Conservation (phyloP, 2,797 vertebrate genomes). For the Erethizon dorsatum region DNA sequence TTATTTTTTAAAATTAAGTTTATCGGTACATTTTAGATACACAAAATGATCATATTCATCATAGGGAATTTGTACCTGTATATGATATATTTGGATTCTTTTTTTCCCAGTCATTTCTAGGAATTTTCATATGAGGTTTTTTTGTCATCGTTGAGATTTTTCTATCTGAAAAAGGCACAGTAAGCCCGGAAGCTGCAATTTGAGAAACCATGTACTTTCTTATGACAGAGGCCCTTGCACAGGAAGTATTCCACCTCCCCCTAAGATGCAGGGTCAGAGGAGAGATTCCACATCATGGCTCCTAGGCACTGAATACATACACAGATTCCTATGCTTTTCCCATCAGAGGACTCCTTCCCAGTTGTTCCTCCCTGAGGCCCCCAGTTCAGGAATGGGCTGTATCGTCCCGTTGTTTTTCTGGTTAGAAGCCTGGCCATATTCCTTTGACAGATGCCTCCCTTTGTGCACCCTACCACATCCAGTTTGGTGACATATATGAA, state of each 20-base stretch:
- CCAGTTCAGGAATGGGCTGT: neutral
- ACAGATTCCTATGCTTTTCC: conserved; percentile 2
- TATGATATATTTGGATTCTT: too few relatives aligned
- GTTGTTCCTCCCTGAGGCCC: neutral
- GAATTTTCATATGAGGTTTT: neutral
- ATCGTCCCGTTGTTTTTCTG: conserved; percentile 7
- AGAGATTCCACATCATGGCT: conserved; percentile 22
- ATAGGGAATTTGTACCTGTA: too few relatives aligned
- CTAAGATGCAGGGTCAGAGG: conserved; percentile 32
- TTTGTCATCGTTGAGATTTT: neutral
- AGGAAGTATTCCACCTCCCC: neutral
- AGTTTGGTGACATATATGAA: neutral
- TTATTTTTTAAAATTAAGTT: neutral
- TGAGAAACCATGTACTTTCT: conserved; percentile 58
- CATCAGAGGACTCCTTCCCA: conserved; percentile 3
- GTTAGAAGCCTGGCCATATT: conserved; percentile 49
- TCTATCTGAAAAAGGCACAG: conserved; percentile 43
- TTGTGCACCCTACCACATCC: neutral
- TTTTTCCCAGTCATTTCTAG: neutral
- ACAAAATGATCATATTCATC: too few relatives aligned
- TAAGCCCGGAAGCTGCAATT: neutral
- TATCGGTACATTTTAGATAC: too few relatives aligned
- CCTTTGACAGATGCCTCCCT: neutral
- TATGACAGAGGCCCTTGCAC: conserved; percentile 3
- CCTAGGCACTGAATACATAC: neutral